phyloP scores from a whole-genome alignment of 2,888 invertebrate species.

The Sclerodermus sp. region DNA sequence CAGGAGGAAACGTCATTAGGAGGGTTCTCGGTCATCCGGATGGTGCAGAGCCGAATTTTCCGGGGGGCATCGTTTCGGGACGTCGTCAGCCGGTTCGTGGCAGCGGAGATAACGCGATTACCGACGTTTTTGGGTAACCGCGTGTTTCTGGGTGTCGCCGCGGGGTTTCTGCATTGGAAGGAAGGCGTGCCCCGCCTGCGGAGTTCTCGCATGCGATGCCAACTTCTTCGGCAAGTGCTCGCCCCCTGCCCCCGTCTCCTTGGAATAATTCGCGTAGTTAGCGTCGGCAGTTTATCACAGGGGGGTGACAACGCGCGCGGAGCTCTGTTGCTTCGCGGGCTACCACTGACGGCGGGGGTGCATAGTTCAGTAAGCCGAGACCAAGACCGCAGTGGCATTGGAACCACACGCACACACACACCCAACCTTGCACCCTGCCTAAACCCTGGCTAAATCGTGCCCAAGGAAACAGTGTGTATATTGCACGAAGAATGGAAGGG shows the following conservation, averaged over 20 bases:
- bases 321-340: constrained; percentile 16
- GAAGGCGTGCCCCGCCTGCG: background rate
- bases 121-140: constrained; percentile 12
- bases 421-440: no score
- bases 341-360: constrained; percentile 14
- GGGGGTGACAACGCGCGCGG: constrained; percentile 28
- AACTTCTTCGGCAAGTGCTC: constrained; percentile 24
- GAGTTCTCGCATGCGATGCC: constrained; percentile 9
- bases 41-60: no score
- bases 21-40: no score
- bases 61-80: no score
- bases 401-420: no score
- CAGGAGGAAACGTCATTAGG: no score
- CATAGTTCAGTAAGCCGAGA: constrained; percentile 38
- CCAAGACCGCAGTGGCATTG: constrained; percentile 26
- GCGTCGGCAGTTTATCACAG: constrained; percentile 42
- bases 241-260: constrained; percentile 29
- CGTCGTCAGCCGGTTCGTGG: no score
- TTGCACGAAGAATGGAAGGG: no score
- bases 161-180: no score
- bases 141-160: background rate
- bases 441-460: no score
- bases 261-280: constrained; percentile 49
- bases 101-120: background rate
- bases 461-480: no score